phyloP scores from a whole-genome alignment of 2,888 invertebrate genomes.

The Spodoptera littoralis region DNA sequence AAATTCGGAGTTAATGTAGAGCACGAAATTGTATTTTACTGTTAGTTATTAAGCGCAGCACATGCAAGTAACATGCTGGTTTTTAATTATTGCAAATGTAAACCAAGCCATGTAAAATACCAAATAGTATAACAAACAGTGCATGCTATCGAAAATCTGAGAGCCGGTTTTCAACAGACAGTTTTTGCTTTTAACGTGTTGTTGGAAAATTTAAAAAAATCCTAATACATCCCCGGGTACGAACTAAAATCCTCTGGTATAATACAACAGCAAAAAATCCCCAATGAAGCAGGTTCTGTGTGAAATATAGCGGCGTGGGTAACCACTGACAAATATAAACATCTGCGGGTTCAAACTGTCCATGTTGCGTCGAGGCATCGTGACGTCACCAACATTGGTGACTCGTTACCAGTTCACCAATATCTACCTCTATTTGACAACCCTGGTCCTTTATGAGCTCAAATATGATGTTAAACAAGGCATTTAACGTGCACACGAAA shows the following conservation, averaged over 20 bases:
- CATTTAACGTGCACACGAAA: too few species aligned
- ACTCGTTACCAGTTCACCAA: constrained; percentile 20
- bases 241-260: constrained; percentile 9
- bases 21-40: constrained; percentile 3
- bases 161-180: constrained; percentile 1
- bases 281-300: constrained; percentile 12
- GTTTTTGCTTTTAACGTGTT: constrained; percentile 12
- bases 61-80: not conserved
- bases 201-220: constrained; percentile 22
- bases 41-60: not conserved
- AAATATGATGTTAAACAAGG: constrained; percentile 11
- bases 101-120: not conserved
- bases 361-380: constrained; percentile 1
- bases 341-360: constrained; percentile 3
- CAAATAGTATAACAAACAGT: constrained; percentile 2
- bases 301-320: constrained; percentile 7
- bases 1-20: constrained; percentile 10
- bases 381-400: not conserved
- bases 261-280: constrained; percentile 9
- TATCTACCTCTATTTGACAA: constrained; percentile 9
- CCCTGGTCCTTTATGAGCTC: not conserved
- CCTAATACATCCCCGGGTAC: constrained; percentile 16
- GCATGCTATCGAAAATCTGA: constrained; percentile 6
- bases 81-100: constrained; percentile 11
- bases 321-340: constrained; percentile 20